phyloP scores from a whole-genome alignment of 1,140 invertebrate species.

The Cecropterus lyciades region DNA sequence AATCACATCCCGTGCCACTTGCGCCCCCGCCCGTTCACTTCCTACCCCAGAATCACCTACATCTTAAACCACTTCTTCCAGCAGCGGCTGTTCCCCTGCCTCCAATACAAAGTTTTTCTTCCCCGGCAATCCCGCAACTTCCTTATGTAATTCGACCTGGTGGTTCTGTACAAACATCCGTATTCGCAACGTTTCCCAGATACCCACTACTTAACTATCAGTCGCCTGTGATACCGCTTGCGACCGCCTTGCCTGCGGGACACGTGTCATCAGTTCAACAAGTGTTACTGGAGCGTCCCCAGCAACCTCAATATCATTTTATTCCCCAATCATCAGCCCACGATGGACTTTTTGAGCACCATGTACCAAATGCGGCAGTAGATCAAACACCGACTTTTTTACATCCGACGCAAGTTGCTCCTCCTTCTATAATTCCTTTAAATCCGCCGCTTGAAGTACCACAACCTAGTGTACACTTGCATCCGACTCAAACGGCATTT shows the following conservation, averaged over 20 bases:
- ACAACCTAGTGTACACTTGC: conserved; percentile 43
- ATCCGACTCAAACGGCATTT: conserved; percentile 40
- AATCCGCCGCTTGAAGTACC: conserved; percentile 38
- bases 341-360: conserved; percentile 54
- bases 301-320: conserved; percentile 59
- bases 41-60: conserved; percentile 41
- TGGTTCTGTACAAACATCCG: conserved; percentile 73
- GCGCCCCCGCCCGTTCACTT: conserved; percentile 36
- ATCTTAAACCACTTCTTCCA: conserved; percentile 50
- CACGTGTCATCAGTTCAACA: conserved; percentile 46
- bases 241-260: conserved; percentile 35
- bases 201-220: conserved; percentile 73
- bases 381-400: conserved; percentile 48
- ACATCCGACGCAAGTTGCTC: conserved; percentile 26
- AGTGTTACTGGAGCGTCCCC: conserved; percentile 52
- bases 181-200: conserved; percentile 76
- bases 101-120: conserved; percentile 36
- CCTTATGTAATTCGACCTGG: conserved; percentile 74
- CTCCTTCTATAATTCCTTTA: conserved; percentile 30
- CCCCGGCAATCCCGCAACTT: conserved; percentile 52
- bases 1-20: conserved; percentile 39
- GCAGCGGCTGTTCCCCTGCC: conserved; percentile 48
- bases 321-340: conserved; percentile 51
- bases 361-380: conserved; percentile 42
- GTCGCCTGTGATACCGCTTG: conserved; percentile 52